These are phyloP conservation scores for Rhingia campestris DNA, from an alignment of 2,888 invertebrate species.

Conservation along the genomic window DNA sequence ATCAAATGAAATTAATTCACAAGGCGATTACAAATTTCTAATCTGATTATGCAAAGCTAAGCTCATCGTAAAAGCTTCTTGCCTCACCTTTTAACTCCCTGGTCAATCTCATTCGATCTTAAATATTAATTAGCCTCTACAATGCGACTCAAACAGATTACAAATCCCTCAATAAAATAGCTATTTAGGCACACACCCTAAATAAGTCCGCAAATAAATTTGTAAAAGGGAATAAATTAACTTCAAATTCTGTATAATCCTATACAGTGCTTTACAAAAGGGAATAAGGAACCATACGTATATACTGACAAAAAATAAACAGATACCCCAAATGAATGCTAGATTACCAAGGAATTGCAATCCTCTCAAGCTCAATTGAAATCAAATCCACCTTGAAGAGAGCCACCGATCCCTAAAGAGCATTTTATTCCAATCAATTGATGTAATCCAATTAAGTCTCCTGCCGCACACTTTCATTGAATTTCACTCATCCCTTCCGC, in stretches of 20 bases:
- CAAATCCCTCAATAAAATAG: too few relatives aligned
- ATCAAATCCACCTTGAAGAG: constrained; percentile 47
- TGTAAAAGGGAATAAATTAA: background rate
- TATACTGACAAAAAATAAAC: background rate
- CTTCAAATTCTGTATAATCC: constrained; percentile 11
- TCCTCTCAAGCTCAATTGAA: constrained; percentile 65
- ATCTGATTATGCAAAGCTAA: too few relatives aligned
- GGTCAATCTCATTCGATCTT: too few relatives aligned
- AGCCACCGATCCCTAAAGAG: constrained; percentile 36
- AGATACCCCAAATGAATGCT: background rate
- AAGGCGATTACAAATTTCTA: too few relatives aligned
- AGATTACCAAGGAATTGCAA: constrained; percentile 54
- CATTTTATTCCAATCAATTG: constrained; percentile 73
- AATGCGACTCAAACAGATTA: too few relatives aligned
- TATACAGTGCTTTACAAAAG: background rate
- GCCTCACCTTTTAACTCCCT: too few relatives aligned
- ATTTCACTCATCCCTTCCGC: background rate
- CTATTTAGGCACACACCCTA: too few relatives aligned
- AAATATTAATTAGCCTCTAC: too few relatives aligned
- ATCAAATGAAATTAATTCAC: too few relatives aligned
- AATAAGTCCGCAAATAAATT: too few relatives aligned
- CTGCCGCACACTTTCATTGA: constrained; percentile 47
- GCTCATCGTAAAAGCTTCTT: too few relatives aligned
- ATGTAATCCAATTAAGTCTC: constrained; percentile 72
- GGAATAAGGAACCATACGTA: background rate